Conservation (phyloP, 2,797 vertebrate genomes). For the Chaetodon trifasciatus region DNA sequence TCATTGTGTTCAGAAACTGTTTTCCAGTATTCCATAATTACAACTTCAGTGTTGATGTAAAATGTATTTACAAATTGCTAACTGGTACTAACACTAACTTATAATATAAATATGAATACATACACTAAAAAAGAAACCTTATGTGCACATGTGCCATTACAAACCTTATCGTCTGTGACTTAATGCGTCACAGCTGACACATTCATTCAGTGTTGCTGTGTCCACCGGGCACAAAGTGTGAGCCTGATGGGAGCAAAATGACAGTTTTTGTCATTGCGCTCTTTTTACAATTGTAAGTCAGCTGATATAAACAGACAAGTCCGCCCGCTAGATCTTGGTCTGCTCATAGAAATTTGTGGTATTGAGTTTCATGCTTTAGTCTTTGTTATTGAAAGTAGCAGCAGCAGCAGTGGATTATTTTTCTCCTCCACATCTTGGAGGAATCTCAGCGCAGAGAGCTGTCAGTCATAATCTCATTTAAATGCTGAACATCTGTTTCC, state of each 20-base stretch:
- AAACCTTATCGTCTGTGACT: constrained; percentile 9
- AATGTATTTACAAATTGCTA: background rate
- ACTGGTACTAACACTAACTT: background rate
- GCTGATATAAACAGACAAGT: constrained; percentile 33
- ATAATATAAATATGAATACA: background rate
- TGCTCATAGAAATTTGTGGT: background rate
- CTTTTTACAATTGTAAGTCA: constrained; percentile 7
- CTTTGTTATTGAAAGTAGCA: constrained; percentile 6
- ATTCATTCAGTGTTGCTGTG: constrained; percentile 12
- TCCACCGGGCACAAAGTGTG: constrained; percentile 7
- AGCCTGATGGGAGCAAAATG: constrained; percentile 5
- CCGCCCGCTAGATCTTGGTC: background rate
- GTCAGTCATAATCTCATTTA: constrained; percentile 7
- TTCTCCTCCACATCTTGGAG: background rate
- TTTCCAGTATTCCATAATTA: background rate
- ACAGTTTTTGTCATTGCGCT: constrained; percentile 27
- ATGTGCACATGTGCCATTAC: background rate
- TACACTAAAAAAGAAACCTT: background rate
- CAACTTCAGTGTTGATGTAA: no score
- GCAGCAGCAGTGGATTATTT: background rate
- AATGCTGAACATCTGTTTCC: background rate
- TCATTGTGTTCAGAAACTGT: background rate
- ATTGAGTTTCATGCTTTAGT: background rate
- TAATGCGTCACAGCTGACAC: constrained; percentile 27
- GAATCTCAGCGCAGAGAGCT: constrained; percentile 6